A percentile compares a stretch with the other conserved stretches of the same genome.
phyloP scores from a whole-genome alignment of 1,140 invertebrate genomes.

The Scaptomyza graminum region DNA sequence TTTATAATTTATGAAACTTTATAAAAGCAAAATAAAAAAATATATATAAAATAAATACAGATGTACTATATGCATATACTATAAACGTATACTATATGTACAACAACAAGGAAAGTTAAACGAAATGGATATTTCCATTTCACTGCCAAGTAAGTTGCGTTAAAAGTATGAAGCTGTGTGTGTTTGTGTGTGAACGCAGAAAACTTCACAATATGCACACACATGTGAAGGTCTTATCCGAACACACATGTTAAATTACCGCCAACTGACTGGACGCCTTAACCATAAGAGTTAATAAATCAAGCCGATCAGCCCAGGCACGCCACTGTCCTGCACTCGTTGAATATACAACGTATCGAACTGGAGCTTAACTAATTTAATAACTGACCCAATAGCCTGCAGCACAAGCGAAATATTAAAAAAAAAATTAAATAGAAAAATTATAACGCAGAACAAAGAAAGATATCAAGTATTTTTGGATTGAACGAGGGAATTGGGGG shows the following conservation, averaged over 20 bases:
- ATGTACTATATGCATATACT: conserved; percentile 1
- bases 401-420: conserved; percentile 3
- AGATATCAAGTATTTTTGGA: neutral
- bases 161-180: conserved; percentile 60
- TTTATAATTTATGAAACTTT: conserved; percentile 73
- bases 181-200: conserved; percentile 13
- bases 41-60: neutral
- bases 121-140: conserved; percentile 60
- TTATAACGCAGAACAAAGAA: conserved; percentile 28
- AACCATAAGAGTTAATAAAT: conserved; percentile 48
- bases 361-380: conserved; percentile 36
- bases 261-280: neutral
- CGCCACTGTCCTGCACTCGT: conserved; percentile 24
- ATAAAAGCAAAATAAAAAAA: conserved; percentile 15
- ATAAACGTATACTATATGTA: neutral
- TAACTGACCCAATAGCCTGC: conserved; percentile 52
- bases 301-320: conserved; percentile 22
- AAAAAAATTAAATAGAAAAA: conserved; percentile 33
- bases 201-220: conserved; percentile 12
- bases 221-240: conserved; percentile 7
- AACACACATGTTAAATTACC: conserved; percentile 26
- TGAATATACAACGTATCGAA: conserved; percentile 53
- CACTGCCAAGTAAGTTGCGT: conserved; percentile 60
- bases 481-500: neutral
- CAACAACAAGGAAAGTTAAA: conserved; percentile 25